Evolutionary conservation across 2,888 invertebrate genomes (phyloP).

Genomic region (Dryomyza anilis): DNA sequence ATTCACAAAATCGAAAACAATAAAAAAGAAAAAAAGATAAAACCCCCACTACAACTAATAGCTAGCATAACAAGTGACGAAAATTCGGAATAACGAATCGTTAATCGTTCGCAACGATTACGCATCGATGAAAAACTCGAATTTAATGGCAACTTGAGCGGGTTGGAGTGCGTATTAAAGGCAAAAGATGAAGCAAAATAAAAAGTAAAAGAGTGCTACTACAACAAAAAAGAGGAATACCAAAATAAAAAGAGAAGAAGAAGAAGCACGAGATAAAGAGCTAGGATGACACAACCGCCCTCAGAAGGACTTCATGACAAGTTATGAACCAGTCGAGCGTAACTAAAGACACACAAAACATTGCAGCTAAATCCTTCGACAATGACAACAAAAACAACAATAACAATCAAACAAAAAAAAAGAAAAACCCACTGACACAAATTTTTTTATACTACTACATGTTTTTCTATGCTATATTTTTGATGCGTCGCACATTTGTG

Average conservation of each 20-base stretch:
- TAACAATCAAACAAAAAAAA: no score
- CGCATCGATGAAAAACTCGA: constrained; percentile 7
- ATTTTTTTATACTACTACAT: not conserved
- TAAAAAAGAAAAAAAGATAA: no score
- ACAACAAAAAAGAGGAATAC: not conserved
- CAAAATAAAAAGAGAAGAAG: constrained; percentile 23
- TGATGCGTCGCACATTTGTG: not conserved
- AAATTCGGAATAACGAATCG: no score
- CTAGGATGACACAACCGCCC: not conserved
- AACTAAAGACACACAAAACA: not conserved
- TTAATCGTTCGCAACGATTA: constrained; percentile 18
- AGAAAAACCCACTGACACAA: constrained; percentile 21
- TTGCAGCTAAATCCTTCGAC: not conserved
- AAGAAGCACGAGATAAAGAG: not conserved
- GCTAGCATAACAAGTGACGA: no score
- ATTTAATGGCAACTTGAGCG: not conserved
- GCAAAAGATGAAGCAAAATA: not conserved
- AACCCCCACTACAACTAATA: no score
- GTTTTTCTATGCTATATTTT: no score
- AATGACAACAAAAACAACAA: constrained; percentile 2
- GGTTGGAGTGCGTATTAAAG: not conserved
- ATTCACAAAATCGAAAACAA: no score
- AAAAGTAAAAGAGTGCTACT: not conserved
- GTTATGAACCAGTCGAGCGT: not conserved
- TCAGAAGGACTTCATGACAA: not conserved